These are phyloP conservation scores for Geopemphigus sp. DNA, from an alignment of 1,140 invertebrate species.

Conservation along the genomic window DNA sequence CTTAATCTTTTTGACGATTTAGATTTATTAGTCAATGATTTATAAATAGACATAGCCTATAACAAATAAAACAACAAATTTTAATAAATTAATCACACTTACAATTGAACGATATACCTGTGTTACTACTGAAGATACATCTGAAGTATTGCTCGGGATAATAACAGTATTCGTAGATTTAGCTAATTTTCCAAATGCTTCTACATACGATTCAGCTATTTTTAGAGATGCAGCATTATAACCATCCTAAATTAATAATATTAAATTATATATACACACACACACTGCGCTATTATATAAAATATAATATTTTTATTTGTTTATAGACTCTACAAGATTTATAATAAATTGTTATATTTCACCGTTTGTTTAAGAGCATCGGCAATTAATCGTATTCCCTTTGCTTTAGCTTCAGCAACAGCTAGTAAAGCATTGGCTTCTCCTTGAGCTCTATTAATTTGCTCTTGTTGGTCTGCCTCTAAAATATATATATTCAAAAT, in stretches of 20 bases:
- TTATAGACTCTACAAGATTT: too few relatives aligned
- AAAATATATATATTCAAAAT: constrained; percentile 52
- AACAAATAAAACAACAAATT: constrained; percentile 1
- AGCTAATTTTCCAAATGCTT: constrained; percentile 89
- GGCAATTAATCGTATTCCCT: constrained; percentile 73
- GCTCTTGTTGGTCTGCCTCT: constrained; percentile 83
- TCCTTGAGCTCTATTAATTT: constrained; percentile 83
- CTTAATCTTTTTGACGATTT: neutral
- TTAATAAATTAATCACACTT: neutral
- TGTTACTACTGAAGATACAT: constrained; percentile 78
- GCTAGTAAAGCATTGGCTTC: constrained; percentile 84
- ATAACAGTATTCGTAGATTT: constrained; percentile 93
- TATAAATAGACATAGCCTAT: constrained; percentile 51
- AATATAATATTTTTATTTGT: too few relatives aligned
- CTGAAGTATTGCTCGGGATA: constrained; percentile 83
- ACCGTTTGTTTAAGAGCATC: constrained; percentile 60
- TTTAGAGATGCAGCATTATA: constrained; percentile 86
- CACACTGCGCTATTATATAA: too few relatives aligned
- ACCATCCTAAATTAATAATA: constrained; percentile 62
- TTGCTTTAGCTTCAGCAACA: constrained; percentile 79
- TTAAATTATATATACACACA: too few relatives aligned
- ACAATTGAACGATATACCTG: constrained; percentile 63
- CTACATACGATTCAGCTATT: constrained; percentile 92
- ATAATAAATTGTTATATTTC: neutral
- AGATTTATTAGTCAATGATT: constrained; percentile 24